Evolutionary conservation across 2,797 vertebrate species (phyloP).

Genomic region (Phaenicophaeus curvirostris): DNA sequence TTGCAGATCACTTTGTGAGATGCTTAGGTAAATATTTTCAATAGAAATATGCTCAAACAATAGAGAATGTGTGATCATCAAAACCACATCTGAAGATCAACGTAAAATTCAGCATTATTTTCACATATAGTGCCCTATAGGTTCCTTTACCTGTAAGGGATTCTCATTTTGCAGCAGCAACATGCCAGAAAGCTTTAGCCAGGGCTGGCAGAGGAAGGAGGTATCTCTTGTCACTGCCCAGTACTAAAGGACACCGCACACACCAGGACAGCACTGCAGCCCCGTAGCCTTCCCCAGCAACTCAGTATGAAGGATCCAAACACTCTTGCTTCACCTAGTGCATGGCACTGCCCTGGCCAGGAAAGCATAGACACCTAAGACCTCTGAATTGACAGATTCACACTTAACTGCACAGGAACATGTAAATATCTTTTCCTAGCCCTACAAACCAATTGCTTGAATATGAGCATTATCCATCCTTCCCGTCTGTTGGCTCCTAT

Average conservation of each 20-base stretch:
- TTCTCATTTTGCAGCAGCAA: neutral
- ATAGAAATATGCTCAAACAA: neutral
- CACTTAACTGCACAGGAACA: neutral
- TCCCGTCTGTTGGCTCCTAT: neutral
- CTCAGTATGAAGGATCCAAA: neutral
- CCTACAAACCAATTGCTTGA: neutral
- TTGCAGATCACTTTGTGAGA: neutral
- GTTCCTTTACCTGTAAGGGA: neutral
- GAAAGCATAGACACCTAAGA: neutral
- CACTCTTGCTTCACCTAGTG: neutral
- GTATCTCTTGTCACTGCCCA: rapidly evolving
- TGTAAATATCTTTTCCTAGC: neutral
- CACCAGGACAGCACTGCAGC: neutral
- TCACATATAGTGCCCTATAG: neutral
- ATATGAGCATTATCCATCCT: neutral
- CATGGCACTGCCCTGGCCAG: neutral
- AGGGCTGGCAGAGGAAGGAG: neutral
- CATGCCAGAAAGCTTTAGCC: neutral
- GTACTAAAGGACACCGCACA: neutral
- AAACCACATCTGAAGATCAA: neutral
- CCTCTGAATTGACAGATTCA: neutral
- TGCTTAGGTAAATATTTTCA: neutral
- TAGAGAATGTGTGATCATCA: neutral
- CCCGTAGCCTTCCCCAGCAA: neutral
- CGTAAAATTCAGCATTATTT: neutral